These are phyloP conservation scores for Papilio protenor DNA, from an alignment of 2,888 invertebrate species.

Conservation along the genomic window DNA sequence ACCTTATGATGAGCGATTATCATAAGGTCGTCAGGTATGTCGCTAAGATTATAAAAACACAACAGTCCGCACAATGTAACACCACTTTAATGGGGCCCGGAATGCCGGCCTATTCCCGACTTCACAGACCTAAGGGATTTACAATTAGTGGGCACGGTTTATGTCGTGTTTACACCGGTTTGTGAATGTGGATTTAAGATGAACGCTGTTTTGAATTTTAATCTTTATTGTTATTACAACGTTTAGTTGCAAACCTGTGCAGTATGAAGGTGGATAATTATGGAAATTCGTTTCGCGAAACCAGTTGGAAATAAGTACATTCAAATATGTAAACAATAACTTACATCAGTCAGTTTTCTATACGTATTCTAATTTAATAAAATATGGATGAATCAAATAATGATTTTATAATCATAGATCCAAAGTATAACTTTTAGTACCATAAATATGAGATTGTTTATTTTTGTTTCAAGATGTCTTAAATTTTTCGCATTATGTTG, in stretches of 20 bases:
- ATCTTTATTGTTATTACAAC: constrained; percentile 21
- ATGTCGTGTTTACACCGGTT: neutral
- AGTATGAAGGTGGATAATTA: neutral
- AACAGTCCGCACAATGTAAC: constrained; percentile 46
- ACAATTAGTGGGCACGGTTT: neutral
- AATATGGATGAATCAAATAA: neutral
- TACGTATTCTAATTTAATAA: neutral
- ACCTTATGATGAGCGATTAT: constrained; percentile 7
- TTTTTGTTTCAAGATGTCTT: constrained; percentile 1
- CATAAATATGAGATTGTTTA: neutral
- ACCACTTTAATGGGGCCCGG: constrained; percentile 56
- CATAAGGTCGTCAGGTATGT: constrained; percentile 31
- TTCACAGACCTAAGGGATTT: constrained; percentile 24
- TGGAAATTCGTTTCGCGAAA: neutral
- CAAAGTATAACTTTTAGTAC: neutral
- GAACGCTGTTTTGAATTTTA: neutral
- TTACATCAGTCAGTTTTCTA: neutral
- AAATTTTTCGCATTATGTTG: neutral
- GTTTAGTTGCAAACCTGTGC: neutral
- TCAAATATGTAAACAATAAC: neutral
- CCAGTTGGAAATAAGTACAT: neutral
- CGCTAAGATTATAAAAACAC: constrained; percentile 42
- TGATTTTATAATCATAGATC: neutral
- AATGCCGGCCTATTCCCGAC: constrained; percentile 67
- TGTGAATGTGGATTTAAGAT: constrained; percentile 23